phyloP scores from a whole-genome alignment of 2,113 vertebrate species.

The Myotis yumanensis region DNA sequence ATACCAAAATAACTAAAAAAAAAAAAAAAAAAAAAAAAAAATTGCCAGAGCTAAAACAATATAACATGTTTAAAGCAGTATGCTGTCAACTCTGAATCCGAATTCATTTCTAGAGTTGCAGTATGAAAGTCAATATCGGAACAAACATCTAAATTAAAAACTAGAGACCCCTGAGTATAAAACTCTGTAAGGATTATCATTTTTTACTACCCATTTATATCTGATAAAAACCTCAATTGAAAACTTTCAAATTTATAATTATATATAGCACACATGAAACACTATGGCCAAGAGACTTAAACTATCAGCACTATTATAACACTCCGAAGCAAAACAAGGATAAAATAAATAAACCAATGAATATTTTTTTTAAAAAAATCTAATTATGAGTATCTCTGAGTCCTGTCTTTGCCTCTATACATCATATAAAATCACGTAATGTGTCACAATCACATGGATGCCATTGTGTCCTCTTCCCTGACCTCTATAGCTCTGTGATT shows the following conservation, averaged over 20 bases:
- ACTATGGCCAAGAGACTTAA: background rate
- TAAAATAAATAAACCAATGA: background rate
- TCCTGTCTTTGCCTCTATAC: background rate
- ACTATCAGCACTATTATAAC: background rate
- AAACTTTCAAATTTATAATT: slow-evolving; percentile 36
- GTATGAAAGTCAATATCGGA: slow-evolving; percentile 68
- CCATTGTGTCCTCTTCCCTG: background rate
- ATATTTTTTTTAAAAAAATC: background rate
- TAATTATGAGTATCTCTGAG: slow-evolving; percentile 19
- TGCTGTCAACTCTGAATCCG: slow-evolving; percentile 55
- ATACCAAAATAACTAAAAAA: slow-evolving; percentile 33
- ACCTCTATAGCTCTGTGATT: background rate
- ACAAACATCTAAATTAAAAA: slow-evolving; percentile 63
- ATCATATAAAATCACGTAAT: background rate
- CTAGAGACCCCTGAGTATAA: slow-evolving; percentile 9
- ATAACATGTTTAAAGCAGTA: slow-evolving; percentile 65
- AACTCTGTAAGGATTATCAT: slow-evolving; percentile 39
- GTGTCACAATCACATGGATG: background rate
- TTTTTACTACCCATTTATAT: slow-evolving; percentile 31
- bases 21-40: background rate
- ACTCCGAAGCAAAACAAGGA: slow-evolving; percentile 16
- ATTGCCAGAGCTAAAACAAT: slow-evolving; percentile 33
- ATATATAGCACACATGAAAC: background rate
- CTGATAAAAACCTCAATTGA: slow-evolving; percentile 35
- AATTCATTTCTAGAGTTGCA: slow-evolving; percentile 64